phyloP scores from a whole-genome alignment of 2,888 invertebrate genomes.

The Scelioninae gen. 1 region DNA sequence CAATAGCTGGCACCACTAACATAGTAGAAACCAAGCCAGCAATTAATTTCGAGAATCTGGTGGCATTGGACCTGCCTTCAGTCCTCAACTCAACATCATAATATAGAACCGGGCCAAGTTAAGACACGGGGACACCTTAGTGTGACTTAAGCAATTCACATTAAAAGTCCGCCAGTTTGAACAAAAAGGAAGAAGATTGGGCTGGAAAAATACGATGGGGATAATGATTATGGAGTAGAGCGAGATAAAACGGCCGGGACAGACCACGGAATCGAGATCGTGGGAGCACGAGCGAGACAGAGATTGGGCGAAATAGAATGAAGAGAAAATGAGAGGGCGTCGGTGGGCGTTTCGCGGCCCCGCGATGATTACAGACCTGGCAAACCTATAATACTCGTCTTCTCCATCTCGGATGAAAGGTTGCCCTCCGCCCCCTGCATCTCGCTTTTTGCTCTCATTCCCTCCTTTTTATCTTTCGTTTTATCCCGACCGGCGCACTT shows the following conservation, averaged over 20 bases:
- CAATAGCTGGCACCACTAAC: no score
- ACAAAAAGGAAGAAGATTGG: slow-evolving; percentile 68
- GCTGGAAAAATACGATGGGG: slow-evolving; percentile 45
- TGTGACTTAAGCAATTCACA: slow-evolving; percentile 43
- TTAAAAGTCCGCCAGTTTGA: slow-evolving; percentile 14
- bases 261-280: slow-evolving; percentile 44
- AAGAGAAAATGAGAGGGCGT: slow-evolving; percentile 80
- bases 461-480: slow-evolving; percentile 8
- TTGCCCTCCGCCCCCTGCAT: slow-evolving; percentile 72
- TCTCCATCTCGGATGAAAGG: slow-evolving; percentile 64
- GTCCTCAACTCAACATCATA: no score
- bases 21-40: no score
- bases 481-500: slow-evolving; percentile 46
- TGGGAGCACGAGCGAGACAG: slow-evolving; percentile 59
- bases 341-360: slow-evolving; percentile 84
- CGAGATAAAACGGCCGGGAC: slow-evolving; percentile 51
- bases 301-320: slow-evolving; percentile 68
- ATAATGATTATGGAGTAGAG: slow-evolving; percentile 61
- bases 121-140: slow-evolving; percentile 35
- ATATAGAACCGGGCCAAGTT: no score
- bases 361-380: slow-evolving; percentile 84
- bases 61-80: no score
- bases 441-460: slow-evolving; percentile 49
- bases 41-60: no score
- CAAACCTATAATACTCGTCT: slow-evolving; percentile 83